Base-by-base conservation (phyloP, 1,140 invertebrate genomes). In the Caenorhabditis tropicalis region DNA sequence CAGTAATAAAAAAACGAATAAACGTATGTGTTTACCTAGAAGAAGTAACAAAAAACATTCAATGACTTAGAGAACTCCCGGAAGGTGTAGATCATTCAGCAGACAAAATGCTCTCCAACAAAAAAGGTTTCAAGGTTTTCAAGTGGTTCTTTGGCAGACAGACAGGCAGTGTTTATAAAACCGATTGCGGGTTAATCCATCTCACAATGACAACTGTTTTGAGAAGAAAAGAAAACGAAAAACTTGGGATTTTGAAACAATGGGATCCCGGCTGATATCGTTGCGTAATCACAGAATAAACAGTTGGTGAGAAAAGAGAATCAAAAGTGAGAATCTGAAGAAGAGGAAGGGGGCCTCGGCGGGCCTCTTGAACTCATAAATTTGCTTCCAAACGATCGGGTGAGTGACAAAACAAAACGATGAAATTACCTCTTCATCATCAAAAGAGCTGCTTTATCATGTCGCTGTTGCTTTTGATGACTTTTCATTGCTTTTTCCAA, bases 201-300 rank as follows among this genome's bases (percentile, higher is more conserved):
- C 65, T 46, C 65, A 24, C 27, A 74, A 33, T 46, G 65, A 74
- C 65, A 74, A 74, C 36, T 74, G 65, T 74, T 74, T 74, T 74
- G 65, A 74, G 15, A 74, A 43, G 65, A 74, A 74, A 43, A 43
- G 36, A 24, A 74, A 74, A 74, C n/a, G 36, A 74, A 43, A 74
- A 29, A 74, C 36, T 74, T n/a, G 12, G 19, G 58, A 65, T 65
- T 74, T 74, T 24, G 65, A 74, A 74, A 74, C 65, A 74, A 74
- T 74, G 65, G 31, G 65, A 6, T n/a, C 21, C 51, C n/a, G 33
- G 36, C 10, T 74, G 65, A 74, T 74, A 43, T 74, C 65, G 9
- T 74, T 46, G 65, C 36, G 65, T 74, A 74, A 74, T 74, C 65
- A 74, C 65, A 74, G n/a, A 74, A 74, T 74, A 43, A 74, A 74